Conservation (phyloP, 2,797 vertebrate species). For the Aphelocoma californica region DNA sequence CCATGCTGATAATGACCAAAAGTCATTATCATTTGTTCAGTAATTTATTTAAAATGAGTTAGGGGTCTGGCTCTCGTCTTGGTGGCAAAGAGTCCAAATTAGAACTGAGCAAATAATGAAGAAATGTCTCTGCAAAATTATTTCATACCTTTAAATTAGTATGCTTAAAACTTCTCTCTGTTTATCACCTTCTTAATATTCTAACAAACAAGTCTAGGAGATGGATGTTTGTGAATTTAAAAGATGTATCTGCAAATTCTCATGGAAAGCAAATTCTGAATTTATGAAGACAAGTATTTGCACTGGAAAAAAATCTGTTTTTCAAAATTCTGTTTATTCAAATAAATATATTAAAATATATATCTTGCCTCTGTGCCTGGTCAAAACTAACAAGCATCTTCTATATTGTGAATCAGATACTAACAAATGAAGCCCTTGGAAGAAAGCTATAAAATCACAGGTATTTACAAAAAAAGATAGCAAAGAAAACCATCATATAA, state of each 20-base stretch:
- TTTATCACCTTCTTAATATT: slow-evolving; percentile 20
- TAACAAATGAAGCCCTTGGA: background rate
- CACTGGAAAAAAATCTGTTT: background rate
- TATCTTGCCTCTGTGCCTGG: background rate
- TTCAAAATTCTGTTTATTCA: background rate
- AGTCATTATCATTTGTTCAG: slow-evolving; percentile 65
- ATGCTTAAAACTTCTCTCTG: background rate
- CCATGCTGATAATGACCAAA: slow-evolving; percentile 59
- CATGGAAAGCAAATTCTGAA: background rate
- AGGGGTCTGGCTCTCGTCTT: slow-evolving; percentile 37
- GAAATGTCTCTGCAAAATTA: background rate
- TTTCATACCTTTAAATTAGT: background rate
- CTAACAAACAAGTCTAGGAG: background rate
- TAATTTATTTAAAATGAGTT: slow-evolving; percentile 65
- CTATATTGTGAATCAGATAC: background rate
- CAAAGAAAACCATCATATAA: background rate
- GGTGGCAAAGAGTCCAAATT: slow-evolving; percentile 20
- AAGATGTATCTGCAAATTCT: background rate
- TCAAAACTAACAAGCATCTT: background rate
- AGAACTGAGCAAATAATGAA: slow-evolving; percentile 33
- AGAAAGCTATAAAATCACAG: background rate
- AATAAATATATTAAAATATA: background rate
- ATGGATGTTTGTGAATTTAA: background rate
- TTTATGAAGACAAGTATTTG: slow-evolving; percentile 15
- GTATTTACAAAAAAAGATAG: background rate